A percentile compares a stretch with the other conserved stretches of the same genome.
Conservation (phyloP, 2,113 vertebrate genomes). For the Arothron firmamentum region DNA sequence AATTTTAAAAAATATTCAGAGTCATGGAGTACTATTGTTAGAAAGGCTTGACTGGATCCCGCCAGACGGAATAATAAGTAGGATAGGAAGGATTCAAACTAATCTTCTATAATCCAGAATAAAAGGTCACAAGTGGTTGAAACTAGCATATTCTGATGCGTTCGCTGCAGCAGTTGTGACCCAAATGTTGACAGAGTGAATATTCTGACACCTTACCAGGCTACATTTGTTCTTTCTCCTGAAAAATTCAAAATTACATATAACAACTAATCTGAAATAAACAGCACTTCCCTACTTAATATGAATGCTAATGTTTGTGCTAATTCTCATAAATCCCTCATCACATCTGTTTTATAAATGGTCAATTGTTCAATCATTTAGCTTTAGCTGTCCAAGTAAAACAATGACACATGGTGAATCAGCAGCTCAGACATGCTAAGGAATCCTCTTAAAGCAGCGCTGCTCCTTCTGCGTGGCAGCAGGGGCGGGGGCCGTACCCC, state of each 20-base stretch:
- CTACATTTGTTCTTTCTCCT: background rate
- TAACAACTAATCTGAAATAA: background rate
- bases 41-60: too few species aligned
- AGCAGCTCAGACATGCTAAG: slow-evolving; percentile 55
- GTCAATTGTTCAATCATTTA: slow-evolving; percentile 5
- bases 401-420: slow-evolving; percentile 59
- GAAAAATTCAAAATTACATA: background rate
- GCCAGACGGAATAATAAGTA: too few species aligned
- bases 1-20: too few species aligned
- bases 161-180: slow-evolving; percentile 2
- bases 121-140: slow-evolving; percentile 39
- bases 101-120: slow-evolving; percentile 71
- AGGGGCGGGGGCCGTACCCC: slow-evolving; percentile 38
- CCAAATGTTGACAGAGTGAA: slow-evolving; percentile 27
- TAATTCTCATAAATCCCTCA: slow-evolving; percentile 1
- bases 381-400: slow-evolving; percentile 37
- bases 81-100: slow-evolving; percentile 59
- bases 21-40: too few species aligned
- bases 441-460: slow-evolving; percentile 63
- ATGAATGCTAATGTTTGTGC: background rate
- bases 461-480: slow-evolving; percentile 35
- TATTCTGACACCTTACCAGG: background rate
- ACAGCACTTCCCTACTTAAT: background rate
- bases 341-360: slow-evolving; percentile 10
- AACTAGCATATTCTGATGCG: slow-evolving; percentile 2